These are phyloP conservation scores for Tauraco hartlaubi DNA, from an alignment of 2,797 vertebrate species.

Conservation along the genomic window DNA sequence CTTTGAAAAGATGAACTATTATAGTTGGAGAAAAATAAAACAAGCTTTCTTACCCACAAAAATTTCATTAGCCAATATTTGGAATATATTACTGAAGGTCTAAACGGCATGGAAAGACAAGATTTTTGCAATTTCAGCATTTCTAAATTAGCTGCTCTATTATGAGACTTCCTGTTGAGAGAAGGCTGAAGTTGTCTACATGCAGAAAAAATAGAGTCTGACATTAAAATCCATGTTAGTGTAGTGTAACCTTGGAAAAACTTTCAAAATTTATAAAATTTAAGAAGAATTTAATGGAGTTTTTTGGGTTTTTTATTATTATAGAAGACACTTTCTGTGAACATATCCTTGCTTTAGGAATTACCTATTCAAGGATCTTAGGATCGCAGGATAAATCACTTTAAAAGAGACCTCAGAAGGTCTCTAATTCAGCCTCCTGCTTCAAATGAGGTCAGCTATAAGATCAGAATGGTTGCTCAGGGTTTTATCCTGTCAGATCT, in stretches of 20 bases:
- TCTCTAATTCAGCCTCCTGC: not conserved
- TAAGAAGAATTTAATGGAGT: not conserved
- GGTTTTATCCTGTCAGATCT: not conserved
- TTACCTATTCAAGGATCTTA: not conserved
- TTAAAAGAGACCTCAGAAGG: not conserved
- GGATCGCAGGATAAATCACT: not conserved
- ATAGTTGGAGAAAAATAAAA: not conserved
- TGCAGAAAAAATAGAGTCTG: not conserved
- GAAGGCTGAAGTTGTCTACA: not conserved
- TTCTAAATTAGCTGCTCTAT: conserved; percentile 6
- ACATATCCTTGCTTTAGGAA: not conserved
- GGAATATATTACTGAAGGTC: not conserved
- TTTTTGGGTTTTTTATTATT: not conserved
- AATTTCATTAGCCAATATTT: not conserved
- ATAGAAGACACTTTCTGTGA: not conserved
- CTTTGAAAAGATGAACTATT: not conserved
- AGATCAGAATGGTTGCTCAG: not conserved
- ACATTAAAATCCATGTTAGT: not conserved
- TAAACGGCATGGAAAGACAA: not conserved
- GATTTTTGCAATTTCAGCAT: not conserved
- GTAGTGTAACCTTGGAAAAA: not conserved
- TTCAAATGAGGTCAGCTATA: not conserved
- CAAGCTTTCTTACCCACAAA: not conserved
- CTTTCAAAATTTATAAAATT: not conserved
- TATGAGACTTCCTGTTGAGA: not conserved